Evolutionary conservation across 2,797 vertebrate species (phyloP).

Genomic region (Sitta carolinensis): DNA sequence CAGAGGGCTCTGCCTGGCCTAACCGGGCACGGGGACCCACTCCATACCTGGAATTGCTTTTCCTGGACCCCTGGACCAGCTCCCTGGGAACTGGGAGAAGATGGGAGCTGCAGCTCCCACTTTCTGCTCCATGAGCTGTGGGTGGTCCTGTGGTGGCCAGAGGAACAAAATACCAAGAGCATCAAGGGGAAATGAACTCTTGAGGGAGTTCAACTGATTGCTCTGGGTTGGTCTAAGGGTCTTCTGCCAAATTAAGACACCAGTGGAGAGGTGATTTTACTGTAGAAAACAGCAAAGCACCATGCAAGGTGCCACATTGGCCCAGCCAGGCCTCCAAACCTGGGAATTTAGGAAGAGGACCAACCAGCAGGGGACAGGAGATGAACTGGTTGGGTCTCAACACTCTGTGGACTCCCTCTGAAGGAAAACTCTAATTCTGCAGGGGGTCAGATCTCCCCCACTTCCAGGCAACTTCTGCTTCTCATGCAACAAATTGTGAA

Average conservation of each 20-base stretch:
- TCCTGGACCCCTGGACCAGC: rapidly evolving
- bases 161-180: not conserved
- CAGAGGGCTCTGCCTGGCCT: not conserved
- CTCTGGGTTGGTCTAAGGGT: not conserved
- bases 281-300: not conserved
- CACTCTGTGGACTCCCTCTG: not conserved
- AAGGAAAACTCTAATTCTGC: not conserved
- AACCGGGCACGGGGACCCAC: not conserved
- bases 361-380: not conserved
- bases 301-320: rapidly evolving
- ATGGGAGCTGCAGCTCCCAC: not conserved
- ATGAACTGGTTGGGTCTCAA: not conserved
- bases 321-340: not conserved
- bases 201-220: not conserved
- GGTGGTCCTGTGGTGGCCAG: rapidly evolving
- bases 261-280: not conserved
- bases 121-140: not conserved
- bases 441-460: rapidly evolving
- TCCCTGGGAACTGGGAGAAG: not conserved
- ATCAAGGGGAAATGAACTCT: not conserved
- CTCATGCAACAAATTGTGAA: not conserved
- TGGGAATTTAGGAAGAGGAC: not conserved
- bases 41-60: not conserved
- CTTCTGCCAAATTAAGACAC: not conserved
- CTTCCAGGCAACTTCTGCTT: not conserved